Evolutionary conservation across 1,140 invertebrate genomes (phyloP).

Genomic region (Atta colombica): DNA sequence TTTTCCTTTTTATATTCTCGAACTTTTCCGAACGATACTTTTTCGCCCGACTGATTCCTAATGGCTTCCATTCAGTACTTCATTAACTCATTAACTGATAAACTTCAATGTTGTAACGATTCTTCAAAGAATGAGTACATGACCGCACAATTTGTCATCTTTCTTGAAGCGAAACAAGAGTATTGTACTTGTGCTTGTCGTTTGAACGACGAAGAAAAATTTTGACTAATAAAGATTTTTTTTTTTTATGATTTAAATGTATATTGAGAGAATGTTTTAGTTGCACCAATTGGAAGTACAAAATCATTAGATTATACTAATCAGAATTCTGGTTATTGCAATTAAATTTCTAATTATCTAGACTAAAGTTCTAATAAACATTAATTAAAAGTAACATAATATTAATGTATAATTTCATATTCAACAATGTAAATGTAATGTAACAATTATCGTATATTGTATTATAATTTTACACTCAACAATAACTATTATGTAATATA

Average conservation of each 20-base stretch:
- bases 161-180: conserved; percentile 27
- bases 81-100: conserved; percentile 55
- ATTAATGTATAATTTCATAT: too few relatives aligned
- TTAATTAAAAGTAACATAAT: too few relatives aligned
- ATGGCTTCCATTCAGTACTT: conserved; percentile 26
- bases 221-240: neutral
- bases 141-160: conserved; percentile 30
- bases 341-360: too few relatives aligned
- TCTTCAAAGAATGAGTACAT: neutral
- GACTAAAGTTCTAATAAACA: too few relatives aligned
- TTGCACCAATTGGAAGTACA: too few relatives aligned
- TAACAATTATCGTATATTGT: too few relatives aligned
- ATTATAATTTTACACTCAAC: too few relatives aligned
- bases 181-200: neutral
- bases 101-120: conserved; percentile 4
- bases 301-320: too few relatives aligned
- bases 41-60: conserved; percentile 20
- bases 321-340: too few relatives aligned
- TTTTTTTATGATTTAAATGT: neutral
- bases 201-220: neutral
- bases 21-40: conserved; percentile 50
- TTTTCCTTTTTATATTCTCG: neutral
- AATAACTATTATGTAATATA: too few relatives aligned
- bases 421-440: too few relatives aligned
- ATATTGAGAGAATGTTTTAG: too few relatives aligned